Evolutionary conservation across 2,888 invertebrate genomes (phyloP), one percentile per base, ranked within the genome.

Genomic region (Cantharis nigra): DNA sequence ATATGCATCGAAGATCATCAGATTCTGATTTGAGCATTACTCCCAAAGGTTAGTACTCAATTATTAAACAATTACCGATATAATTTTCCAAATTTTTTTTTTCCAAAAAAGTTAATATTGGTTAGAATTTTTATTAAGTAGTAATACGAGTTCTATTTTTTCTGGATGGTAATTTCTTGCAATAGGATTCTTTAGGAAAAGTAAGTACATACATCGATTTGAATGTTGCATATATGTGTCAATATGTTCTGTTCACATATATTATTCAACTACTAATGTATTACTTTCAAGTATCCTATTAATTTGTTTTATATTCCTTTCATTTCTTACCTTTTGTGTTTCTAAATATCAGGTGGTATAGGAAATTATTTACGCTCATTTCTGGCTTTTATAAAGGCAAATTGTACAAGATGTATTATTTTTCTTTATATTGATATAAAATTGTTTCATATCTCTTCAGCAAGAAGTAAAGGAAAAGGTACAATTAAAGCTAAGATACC

Each of bases 1-100:
- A 91, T 88, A 89, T 94, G 79, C 94, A 94, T 85, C 91, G 97
- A 72, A 90, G 97, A 82, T 97, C 97, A 3, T 97, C 97, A 3
- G 98, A 98, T 88, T 97, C 98, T 0, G 98, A 98, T 89, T 90
- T 97, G 82, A 97, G 96, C 90, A 93, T 97, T 70, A 96, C 97
- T 11, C 97, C 97, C 4, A 97, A 97, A 94, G 97, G 98, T 97
- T 89, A 71, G 72, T 49, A 67, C n/a, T 13, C 49, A n/a, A n/a
- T 49, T 13, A 49, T n/a, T 49, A n/a, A 49, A 49, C n/a, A 49
- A n/a, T 49, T 33, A 49, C 49, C n/a, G n/a, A 69, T 33, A 11
- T 69, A 28, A 10, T 69, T 28, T 30, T 30, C 28, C 28, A 30
- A 30, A 16, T 16, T 30, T 30, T 30, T 11, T 30, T 69, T 69